Conservation (phyloP, 2,888 invertebrate species). For the Pyrgus malvae region DNA sequence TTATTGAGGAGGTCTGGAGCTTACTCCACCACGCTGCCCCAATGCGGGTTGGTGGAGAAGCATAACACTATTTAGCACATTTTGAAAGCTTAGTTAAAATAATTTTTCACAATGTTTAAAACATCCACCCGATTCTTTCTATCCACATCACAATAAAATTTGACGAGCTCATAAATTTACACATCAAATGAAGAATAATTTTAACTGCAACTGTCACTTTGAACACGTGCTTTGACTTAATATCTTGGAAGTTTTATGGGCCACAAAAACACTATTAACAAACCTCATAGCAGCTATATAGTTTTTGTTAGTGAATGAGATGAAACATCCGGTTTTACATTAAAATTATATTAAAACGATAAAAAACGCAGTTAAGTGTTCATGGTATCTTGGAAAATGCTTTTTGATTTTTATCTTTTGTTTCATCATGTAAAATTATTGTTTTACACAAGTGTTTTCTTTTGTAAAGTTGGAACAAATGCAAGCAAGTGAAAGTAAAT, state of each 20-base stretch:
- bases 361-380: background rate
- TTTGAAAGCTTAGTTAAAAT: too few relatives aligned
- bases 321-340: background rate
- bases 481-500: too few relatives aligned
- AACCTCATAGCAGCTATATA: background rate
- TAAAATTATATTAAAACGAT: background rate
- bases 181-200: slow-evolving; percentile 17
- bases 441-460: too few relatives aligned
- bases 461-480: too few relatives aligned
- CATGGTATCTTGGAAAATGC: background rate
- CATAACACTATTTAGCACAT: too few relatives aligned
- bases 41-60: too few relatives aligned
- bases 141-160: too few relatives aligned
- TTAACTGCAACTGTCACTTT: slow-evolving; percentile 15
- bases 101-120: too few relatives aligned
- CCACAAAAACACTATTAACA: slow-evolving; percentile 19
- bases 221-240: slow-evolving; percentile 17
- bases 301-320: background rate
- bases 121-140: too few relatives aligned
- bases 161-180: too few relatives aligned
- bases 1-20: too few relatives aligned
- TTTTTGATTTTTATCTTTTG: background rate
- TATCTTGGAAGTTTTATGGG: slow-evolving; percentile 10
- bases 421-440: background rate
- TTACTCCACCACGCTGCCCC: too few relatives aligned